A percentile compares a stretch with the other conserved stretches of the same genome.
Evolutionary conservation across 2,888 invertebrate genomes (phyloP).

Genomic region (Rhagium mordax): DNA sequence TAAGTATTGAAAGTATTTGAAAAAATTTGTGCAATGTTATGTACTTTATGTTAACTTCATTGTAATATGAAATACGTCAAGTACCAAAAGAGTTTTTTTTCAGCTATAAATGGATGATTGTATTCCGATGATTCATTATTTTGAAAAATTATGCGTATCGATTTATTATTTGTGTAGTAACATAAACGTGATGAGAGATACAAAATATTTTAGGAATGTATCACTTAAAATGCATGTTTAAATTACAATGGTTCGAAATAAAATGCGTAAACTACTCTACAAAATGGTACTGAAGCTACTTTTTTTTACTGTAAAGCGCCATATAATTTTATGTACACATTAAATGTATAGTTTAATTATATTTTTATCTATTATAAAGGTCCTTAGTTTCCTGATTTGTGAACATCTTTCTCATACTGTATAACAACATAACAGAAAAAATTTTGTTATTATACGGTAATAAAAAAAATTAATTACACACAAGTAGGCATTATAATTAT

Average conservation of each 20-base stretch:
- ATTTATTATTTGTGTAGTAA: conserved; percentile 38
- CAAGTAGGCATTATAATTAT: conserved; percentile 53
- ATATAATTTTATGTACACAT: conserved; percentile 65
- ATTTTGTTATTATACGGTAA: conserved; percentile 42
- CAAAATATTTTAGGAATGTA: conserved; percentile 61
- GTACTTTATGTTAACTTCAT: conserved; percentile 55
- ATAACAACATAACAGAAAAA: conserved; percentile 44
- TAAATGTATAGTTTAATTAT: conserved; percentile 58
- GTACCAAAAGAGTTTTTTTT: conserved; percentile 50
- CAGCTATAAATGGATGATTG: conserved; percentile 58
- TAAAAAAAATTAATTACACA: conserved; percentile 49
- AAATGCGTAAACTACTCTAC: conserved; percentile 58
- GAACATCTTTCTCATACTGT: conserved; percentile 48
- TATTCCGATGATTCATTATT: conserved; percentile 44
- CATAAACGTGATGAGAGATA: conserved; percentile 44
- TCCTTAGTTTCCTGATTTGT: conserved; percentile 59
- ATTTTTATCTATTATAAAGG: conserved; percentile 56
- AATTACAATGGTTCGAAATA: conserved; percentile 49
- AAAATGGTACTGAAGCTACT: conserved; percentile 63
- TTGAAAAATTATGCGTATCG: conserved; percentile 33
- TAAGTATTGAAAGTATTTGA: not conserved
- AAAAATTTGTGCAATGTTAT: conserved; percentile 27
- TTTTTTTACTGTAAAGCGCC: conserved; percentile 62
- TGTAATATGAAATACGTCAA: conserved; percentile 51
- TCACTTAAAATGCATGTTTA: conserved; percentile 61